A percentile compares a stretch with the other conserved stretches of the same genome.
These are phyloP conservation scores for Tyria jacobaeae DNA, from an alignment of 2,888 invertebrate genomes.

Conservation along the genomic window DNA sequence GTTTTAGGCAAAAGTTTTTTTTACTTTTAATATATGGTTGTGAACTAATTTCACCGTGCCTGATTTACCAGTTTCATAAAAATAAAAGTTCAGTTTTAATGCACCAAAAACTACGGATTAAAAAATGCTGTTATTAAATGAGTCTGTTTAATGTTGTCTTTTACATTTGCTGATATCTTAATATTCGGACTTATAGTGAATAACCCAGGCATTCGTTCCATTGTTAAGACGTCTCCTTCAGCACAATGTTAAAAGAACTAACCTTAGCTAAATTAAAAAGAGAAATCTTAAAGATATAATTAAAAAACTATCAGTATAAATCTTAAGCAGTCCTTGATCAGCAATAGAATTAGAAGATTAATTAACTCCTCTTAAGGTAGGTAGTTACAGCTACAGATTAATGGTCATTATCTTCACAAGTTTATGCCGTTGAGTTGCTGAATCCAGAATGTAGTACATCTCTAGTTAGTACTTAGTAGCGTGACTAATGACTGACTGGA, in stretches of 20 bases:
- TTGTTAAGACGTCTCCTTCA: background rate
- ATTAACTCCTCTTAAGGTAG: conserved; percentile 2
- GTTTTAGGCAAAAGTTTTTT: background rate
- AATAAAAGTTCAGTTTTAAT: no score
- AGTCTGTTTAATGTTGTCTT: no score
- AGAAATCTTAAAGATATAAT: background rate
- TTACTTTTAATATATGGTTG: no score
- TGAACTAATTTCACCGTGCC: no score
- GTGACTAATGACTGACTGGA: conserved; percentile 30
- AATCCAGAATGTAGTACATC: conserved; percentile 9
- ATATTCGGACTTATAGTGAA: no score
- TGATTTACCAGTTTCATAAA: no score
- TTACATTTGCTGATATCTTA: no score
- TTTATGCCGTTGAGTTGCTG: background rate
- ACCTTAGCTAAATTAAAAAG: background rate
- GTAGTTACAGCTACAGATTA: conserved; percentile 15
- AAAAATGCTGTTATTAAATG: no score
- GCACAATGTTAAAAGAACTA: background rate
- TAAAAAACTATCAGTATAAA: conserved; percentile 7
- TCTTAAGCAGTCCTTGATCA: background rate
- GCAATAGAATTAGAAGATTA: conserved; percentile 4
- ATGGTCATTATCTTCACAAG: conserved; percentile 5
- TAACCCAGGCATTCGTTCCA: background rate
- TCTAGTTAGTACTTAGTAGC: conserved; percentile 8
- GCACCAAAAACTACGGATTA: no score